These are phyloP conservation scores for Nasonovia ribisnigri DNA, from an alignment of 2,888 invertebrate genomes.

Conservation along the genomic window DNA sequence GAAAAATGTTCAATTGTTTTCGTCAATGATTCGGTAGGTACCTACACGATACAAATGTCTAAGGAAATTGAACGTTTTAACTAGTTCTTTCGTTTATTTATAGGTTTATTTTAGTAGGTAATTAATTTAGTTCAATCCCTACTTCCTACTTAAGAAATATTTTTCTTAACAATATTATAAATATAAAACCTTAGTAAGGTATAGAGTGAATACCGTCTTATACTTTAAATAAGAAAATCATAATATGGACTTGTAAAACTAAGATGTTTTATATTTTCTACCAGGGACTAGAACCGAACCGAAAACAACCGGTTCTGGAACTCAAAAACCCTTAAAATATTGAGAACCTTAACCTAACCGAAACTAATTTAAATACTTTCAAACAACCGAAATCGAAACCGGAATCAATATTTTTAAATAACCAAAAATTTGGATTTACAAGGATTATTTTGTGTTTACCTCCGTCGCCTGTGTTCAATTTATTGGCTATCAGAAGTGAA, in stretches of 20 bases:
- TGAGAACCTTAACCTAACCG: no score
- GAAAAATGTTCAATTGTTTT: background rate
- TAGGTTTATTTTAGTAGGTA: background rate
- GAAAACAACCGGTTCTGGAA: no score
- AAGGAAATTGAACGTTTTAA: background rate
- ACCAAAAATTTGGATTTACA: background rate
- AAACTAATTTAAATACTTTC: no score
- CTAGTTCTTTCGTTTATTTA: background rate
- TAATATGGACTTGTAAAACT: background rate
- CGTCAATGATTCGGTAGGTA: background rate
- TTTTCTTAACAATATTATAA: background rate
- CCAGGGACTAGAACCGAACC: no score
- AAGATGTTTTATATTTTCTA: background rate
- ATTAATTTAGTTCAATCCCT: background rate
- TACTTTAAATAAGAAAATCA: background rate
- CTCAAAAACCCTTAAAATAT: no score
- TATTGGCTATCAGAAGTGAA: no score
- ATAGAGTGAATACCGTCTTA: background rate
- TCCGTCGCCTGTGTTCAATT: no score
- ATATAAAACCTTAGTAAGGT: background rate
- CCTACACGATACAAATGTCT: rapidly evolving
- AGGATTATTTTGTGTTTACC: no score
- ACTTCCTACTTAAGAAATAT: background rate
- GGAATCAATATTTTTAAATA: no score
- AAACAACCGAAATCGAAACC: no score